A percentile compares a stretch with the other conserved stretches of the same genome.
These are phyloP conservation scores for Athene cunicularia DNA, from an alignment of 2,113 vertebrate species.

Conservation along the genomic window DNA sequence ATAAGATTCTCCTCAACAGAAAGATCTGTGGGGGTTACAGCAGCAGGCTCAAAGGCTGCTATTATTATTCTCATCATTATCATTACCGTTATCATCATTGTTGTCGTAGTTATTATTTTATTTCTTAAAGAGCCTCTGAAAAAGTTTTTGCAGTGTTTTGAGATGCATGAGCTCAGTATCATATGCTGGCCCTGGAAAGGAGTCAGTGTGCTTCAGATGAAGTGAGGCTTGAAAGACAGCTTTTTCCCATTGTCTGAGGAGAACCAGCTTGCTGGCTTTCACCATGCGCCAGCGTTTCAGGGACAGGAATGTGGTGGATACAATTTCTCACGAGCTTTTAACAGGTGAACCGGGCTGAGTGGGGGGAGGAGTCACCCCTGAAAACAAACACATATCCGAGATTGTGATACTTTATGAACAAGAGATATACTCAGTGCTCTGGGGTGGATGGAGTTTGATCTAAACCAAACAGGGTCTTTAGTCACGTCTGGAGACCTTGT, in stretches of 20 bases:
- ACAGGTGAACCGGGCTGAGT: constrained; percentile 42
- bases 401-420: constrained; percentile 19
- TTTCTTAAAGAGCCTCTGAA: background rate
- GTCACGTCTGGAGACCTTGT: constrained; percentile 58
- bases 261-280: constrained; percentile 14
- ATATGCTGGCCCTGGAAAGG: background rate
- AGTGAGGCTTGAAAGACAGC: background rate
- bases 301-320: background rate
- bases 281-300: background rate
- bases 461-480: constrained; percentile 38
- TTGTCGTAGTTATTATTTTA: background rate
- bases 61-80: background rate
- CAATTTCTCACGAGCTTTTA: constrained; percentile 6
- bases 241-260: background rate
- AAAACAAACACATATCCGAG: background rate
- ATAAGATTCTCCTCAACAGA: constrained; percentile 31
- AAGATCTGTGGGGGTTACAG: background rate
- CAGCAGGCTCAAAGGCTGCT: background rate
- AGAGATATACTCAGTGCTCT: background rate
- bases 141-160: background rate
- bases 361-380: background rate
- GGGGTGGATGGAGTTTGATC: constrained; percentile 3
- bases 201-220: background rate
- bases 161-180: background rate
- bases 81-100: accelerated